Evolutionary conservation across 2,113 vertebrate species (phyloP), one percentile per base, ranked within the genome.

Genomic region (Gasterosteus nipponicus): DNA sequence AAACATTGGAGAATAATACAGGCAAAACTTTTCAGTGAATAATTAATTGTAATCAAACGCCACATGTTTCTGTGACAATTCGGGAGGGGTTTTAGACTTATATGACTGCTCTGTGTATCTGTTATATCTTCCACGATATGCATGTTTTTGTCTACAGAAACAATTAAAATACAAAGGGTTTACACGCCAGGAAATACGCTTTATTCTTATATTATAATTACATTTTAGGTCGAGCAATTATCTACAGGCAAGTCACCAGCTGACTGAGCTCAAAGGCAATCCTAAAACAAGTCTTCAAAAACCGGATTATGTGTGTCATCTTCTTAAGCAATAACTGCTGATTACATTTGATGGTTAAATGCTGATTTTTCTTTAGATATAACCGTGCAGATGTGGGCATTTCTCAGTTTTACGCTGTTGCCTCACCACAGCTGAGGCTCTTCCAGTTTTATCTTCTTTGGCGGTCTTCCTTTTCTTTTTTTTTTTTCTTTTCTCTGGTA

Each of bases 381-480:
- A 35, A 71, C 10, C 3, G 7, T n/a, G 8, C 22, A 54, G 18
- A 54, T n/a, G 31, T n/a, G 22, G 31, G 8, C 1, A 31, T 57
- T 38, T 72, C 9, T 62, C 11, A 38, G 26, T 5, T 9, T 38
- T 12, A 1, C 9, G 2, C 15, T 0, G 12, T 35, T 46, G 22
- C 54, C 22, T 49, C 18, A 98, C 98, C 93, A 96, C 33, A 90
- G 62, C 31, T 89, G 49, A 53, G 89, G 84, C 70, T 97, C 97
- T 26, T 97, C 96, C 11, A 94, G 72, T 39, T 93, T 96, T 91
- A 94, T 97, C 83, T 96, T 94, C 90, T 99, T 99, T 22, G 97
- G 96, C 62, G 98, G 98, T 86, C 97, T 94, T 78, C 97, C 97
- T 94, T 90, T 95, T 93, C 83, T 91, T 96, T 89, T n/a, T n/a